Evolutionary conservation across 92 coral and sea anemone species (phyloP), one percentile per base, ranked within the genome.

Genomic region (Phenganax marumi): DNA sequence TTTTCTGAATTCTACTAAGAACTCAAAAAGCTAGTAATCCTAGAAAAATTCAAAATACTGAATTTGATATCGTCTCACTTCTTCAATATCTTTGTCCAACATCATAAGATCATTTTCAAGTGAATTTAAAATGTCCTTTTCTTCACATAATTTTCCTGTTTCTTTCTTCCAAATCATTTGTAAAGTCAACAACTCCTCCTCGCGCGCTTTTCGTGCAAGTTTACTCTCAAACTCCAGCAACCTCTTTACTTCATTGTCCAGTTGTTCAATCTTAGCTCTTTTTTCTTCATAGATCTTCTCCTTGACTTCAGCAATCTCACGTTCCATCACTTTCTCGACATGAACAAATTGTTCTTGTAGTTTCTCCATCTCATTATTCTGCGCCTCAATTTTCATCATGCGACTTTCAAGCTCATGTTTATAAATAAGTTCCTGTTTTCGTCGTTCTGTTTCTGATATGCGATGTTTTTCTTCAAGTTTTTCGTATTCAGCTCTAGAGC

Each of bases 381-480:
- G 94, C 12, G 64, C 72, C 81, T 85, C 89, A 43, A 92, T 89
- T 49, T 88, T 97, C 69, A 88, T 81, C 39, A 90, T 94, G 8
- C 97, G 93, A 24, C 78, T 58, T 52, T 84, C 91, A 49, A 96
- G 86, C 26, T 96, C 99, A 52, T 84, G 84, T 49, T 84, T 78
- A 47, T 62, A 78, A 63, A 78, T 88, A 16, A 96, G 87, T 70
- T 96, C 99, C 13, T 80, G 88, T 61, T 96, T 97, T 21, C 86
- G 91, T 73, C 99, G 86, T 1, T 92, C 93, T 4, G 80, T 85
- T 60, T 96, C 99, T 7, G 94, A 93, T 17, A 75, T 86, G 0
- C 90, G 91, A 87, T 96, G 97, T 81, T 92, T 92, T 64, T 88
- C 86, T 18, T 86, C 90, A 69, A 92, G 60, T 69, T 92, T 97